Evolutionary conservation across 2,797 vertebrate species (phyloP).

Genomic region (Phylloscopus collybita): DNA sequence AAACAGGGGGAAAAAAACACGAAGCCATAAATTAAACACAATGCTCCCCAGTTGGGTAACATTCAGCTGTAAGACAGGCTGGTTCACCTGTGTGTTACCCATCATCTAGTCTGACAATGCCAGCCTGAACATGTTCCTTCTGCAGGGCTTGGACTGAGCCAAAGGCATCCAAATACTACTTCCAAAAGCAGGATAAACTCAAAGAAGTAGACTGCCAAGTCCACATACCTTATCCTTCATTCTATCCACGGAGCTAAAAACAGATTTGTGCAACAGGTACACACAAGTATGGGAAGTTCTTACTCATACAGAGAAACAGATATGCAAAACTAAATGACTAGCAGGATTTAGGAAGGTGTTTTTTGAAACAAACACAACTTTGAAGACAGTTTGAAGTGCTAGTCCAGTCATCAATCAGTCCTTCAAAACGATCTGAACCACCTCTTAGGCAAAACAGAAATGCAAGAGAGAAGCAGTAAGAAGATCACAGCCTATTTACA

Average conservation of each 20-base stretch:
- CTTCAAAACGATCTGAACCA: background rate
- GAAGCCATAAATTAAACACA: conserved; percentile 24
- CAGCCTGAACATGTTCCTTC: conserved; percentile 26
- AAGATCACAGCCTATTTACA: background rate
- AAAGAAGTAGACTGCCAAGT: conserved; percentile 42
- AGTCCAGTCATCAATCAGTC: background rate
- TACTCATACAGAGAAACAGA: conserved; percentile 26
- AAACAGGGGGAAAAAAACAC: background rate
- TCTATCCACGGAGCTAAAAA: conserved; percentile 56
- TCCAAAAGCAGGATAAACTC: conserved; percentile 61
- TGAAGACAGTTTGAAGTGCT: background rate
- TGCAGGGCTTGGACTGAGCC: conserved; percentile 39
- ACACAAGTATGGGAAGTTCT: conserved; percentile 62
- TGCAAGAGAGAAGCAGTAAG: background rate
- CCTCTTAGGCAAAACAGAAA: background rate
- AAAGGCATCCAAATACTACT: conserved; percentile 59
- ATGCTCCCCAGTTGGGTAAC: conserved; percentile 53
- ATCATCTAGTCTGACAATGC: conserved; percentile 42
- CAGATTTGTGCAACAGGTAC: conserved; percentile 63
- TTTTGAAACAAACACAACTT: background rate
- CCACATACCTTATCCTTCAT: conserved; percentile 53
- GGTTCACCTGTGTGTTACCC: conserved; percentile 57
- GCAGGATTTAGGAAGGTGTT: background rate
- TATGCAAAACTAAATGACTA: background rate
- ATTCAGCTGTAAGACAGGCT: conserved; percentile 56